Conservation (phyloP, 2,797 vertebrate genomes). For the Notoglanidium macrostoma region DNA sequence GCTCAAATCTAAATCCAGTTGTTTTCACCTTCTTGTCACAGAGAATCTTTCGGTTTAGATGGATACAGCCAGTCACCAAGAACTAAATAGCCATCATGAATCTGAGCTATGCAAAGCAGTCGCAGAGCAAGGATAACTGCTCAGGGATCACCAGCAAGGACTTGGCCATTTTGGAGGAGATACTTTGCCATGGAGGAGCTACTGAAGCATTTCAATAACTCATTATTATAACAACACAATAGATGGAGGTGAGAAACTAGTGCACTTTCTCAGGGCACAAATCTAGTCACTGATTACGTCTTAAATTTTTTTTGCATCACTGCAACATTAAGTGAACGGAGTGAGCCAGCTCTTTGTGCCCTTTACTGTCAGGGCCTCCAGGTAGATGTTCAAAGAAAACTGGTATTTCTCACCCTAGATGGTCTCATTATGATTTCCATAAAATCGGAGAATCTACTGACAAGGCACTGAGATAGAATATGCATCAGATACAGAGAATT, state of each 20-base stretch:
- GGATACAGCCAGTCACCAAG: not conserved
- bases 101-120: not conserved
- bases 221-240: not conserved
- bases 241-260: not conserved
- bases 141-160: not conserved
- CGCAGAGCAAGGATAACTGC: not conserved
- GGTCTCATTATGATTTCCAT: not conserved
- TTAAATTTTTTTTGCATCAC: not conserved
- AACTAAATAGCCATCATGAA: not conserved
- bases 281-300: not conserved
- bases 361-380: not conserved
- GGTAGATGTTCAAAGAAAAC: conserved; percentile 5
- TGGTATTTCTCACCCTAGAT: not conserved
- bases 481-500: not conserved
- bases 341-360: not conserved
- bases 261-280: not conserved
- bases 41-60: not conserved
- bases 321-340: not conserved
- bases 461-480: not conserved
- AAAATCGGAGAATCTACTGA: not conserved
- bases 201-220: not conserved
- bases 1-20: no score
- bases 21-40: not conserved
- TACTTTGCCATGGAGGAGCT: not conserved
- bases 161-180: not conserved